A percentile compares a stretch with the other conserved stretches of the same genome.
Conservation (phyloP, 2,113 vertebrate genomes). For the Erythrolamprus reginae region DNA sequence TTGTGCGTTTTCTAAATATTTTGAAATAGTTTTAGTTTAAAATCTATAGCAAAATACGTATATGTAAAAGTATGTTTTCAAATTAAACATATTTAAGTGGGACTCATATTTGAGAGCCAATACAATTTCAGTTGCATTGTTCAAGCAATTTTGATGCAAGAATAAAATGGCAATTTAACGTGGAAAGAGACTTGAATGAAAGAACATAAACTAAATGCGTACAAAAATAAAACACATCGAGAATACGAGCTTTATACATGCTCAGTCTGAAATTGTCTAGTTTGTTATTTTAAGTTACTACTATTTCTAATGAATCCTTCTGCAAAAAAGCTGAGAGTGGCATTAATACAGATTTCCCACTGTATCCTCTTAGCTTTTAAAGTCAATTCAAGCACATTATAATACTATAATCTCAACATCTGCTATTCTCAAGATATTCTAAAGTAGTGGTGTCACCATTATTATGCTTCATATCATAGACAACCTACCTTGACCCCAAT, state of each 20-base stretch:
- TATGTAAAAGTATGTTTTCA: background rate
- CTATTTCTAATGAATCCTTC: background rate
- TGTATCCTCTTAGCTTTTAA: background rate
- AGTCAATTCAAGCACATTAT: background rate
- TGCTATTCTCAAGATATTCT: background rate
- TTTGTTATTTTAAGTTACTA: background rate
- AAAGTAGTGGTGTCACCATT: background rate
- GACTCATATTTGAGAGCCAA: background rate
- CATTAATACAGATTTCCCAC: background rate
- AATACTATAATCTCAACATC: background rate
- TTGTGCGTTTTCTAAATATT: background rate
- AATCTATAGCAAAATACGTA: background rate
- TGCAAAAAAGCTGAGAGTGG: background rate
- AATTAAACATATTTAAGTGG: background rate
- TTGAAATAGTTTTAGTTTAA: background rate
- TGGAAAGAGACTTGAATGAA: background rate
- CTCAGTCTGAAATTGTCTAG: background rate
- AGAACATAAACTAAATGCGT: background rate
- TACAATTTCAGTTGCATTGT: background rate
- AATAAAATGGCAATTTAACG: background rate
- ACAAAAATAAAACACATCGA: background rate
- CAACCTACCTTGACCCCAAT: slow-evolving; percentile 84
- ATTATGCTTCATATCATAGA: slow-evolving; percentile 14
- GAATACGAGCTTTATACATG: background rate
- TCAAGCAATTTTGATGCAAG: background rate